These are phyloP conservation scores for Heterotis niloticus DNA, from an alignment of 2,113 vertebrate genomes.

Conservation along the genomic window DNA sequence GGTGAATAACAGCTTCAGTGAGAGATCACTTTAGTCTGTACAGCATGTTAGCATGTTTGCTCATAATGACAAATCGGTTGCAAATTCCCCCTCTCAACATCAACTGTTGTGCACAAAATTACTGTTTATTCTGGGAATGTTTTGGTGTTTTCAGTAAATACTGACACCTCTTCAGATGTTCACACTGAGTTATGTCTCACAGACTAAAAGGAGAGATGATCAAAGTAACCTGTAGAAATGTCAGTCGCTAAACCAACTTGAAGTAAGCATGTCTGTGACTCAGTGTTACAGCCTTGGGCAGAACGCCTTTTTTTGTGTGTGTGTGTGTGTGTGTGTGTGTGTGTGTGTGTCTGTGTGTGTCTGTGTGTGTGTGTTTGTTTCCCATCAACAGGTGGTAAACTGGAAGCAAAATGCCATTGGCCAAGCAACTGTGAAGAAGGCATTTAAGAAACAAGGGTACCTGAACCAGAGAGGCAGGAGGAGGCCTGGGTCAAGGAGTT, in stretches of 20 bases:
- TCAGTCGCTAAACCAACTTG: not conserved
- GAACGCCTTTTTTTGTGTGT: too few species aligned
- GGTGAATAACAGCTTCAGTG: not conserved
- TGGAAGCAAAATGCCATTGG: too few species aligned
- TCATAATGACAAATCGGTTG: conserved; percentile 6
- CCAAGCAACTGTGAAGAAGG: too few species aligned
- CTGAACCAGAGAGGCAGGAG: too few species aligned
- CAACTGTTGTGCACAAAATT: conserved; percentile 17
- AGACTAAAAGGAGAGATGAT: not conserved
- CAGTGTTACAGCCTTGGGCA: too few species aligned
- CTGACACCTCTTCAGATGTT: not conserved
- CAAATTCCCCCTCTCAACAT: conserved; percentile 20
- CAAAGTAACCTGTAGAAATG: not conserved
- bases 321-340: too few species aligned
- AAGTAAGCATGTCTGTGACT: too few species aligned
- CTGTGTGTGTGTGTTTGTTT: too few species aligned
- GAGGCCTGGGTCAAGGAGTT: too few species aligned
- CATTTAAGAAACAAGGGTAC: too few species aligned
- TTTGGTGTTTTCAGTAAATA: conserved; percentile 9
- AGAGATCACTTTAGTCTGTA: conserved; percentile 1
- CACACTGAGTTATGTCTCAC: conserved; percentile 2
- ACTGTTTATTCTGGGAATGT: conserved; percentile 28
- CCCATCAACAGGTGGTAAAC: not conserved
- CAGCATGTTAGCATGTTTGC: conserved; percentile 8
- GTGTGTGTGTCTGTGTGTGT: too few species aligned